Percentiles rank a stretch among this genome's conserved stretches.
These are phyloP conservation scores for Myxocyprinus asiaticus DNA, from an alignment of 2,113 vertebrate genomes.

Conservation along the genomic window DNA sequence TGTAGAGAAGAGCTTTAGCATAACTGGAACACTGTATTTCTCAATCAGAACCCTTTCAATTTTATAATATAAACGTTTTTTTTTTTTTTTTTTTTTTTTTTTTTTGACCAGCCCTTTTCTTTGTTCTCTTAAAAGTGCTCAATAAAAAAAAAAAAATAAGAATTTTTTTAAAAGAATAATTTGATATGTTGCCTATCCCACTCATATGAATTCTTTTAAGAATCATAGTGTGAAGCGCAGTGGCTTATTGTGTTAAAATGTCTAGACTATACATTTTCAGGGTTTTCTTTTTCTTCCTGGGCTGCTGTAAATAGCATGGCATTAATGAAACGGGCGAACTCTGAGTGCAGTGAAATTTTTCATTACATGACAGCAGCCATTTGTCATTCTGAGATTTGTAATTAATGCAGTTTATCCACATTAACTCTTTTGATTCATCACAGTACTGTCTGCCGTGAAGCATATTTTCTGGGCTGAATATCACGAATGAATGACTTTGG, in stretches of 20 bases:
- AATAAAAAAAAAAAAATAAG: no score
- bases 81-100: no score
- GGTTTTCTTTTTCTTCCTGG: constrained; percentile 11
- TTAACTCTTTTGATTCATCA: constrained; percentile 58
- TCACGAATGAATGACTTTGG: constrained; percentile 9
- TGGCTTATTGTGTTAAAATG: constrained; percentile 46
- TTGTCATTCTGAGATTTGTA: constrained; percentile 56
- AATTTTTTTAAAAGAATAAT: no score
- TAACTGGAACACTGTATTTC: no score
- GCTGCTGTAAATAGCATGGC: constrained; percentile 43
- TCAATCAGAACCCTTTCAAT: no score
- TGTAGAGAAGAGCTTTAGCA: no score
- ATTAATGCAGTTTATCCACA: constrained; percentile 60
- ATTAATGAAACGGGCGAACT: constrained; percentile 40
- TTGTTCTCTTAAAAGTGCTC: no score
- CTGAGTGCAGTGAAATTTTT: constrained; percentile 48
- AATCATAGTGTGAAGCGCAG: neutral
- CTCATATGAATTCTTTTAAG: no score
- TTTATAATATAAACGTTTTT: no score
- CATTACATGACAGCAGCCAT: constrained; percentile 56
- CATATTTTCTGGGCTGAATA: constrained; percentile 32
- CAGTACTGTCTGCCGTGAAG: constrained; percentile 42
- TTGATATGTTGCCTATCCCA: no score
- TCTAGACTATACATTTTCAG: constrained; percentile 41
- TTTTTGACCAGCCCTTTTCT: no score